Conservation (phyloP, 92 coral and sea anemone genomes). For the Umimayanthus kanabou region DNA sequence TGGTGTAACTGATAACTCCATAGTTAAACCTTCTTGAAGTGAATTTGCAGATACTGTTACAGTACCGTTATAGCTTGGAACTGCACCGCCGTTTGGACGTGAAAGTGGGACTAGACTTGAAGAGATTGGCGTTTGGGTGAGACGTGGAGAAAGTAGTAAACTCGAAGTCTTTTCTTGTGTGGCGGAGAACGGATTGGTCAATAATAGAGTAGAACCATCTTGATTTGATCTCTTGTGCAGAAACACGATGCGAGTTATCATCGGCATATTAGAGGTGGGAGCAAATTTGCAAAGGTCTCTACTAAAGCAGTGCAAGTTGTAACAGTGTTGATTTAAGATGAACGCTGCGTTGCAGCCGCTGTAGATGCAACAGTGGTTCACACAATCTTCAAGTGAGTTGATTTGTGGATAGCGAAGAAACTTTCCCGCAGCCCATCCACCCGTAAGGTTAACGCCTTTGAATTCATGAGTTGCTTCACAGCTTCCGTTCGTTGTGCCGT, state of each 20-base stretch:
- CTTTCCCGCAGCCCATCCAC: slow-evolving; percentile 92
- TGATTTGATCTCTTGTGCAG: slow-evolving; percentile 44
- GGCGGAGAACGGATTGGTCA: neutral
- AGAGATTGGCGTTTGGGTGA: slow-evolving; percentile 6
- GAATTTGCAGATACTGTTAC: neutral
- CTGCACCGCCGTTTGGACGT: neutral
- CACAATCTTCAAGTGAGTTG: slow-evolving; percentile 59
- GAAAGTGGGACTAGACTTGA: neutral
- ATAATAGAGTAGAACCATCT: neutral
- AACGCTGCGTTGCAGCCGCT: slow-evolving; percentile 81
- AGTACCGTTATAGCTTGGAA: too few relatives aligned
- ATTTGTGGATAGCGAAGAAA: slow-evolving; percentile 75
- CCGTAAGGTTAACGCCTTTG: slow-evolving; percentile 78
- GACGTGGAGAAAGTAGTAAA: slow-evolving; percentile 12
- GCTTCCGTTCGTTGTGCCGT: slow-evolving; percentile 51
- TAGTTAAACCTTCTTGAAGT: neutral
- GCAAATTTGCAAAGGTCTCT: slow-evolving; percentile 65
- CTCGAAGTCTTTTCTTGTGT: neutral
- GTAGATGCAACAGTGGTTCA: slow-evolving; percentile 77
- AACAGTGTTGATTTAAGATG: slow-evolving; percentile 68
- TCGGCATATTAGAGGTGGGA: slow-evolving; percentile 55
- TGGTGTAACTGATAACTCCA: neutral
- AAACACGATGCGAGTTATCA: slow-evolving; percentile 66
- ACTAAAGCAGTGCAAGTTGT: slow-evolving; percentile 80
- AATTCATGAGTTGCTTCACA: slow-evolving; percentile 67